Base-by-base conservation (phyloP, 2,888 invertebrate genomes). In the Leptopilina myrica region DNA sequence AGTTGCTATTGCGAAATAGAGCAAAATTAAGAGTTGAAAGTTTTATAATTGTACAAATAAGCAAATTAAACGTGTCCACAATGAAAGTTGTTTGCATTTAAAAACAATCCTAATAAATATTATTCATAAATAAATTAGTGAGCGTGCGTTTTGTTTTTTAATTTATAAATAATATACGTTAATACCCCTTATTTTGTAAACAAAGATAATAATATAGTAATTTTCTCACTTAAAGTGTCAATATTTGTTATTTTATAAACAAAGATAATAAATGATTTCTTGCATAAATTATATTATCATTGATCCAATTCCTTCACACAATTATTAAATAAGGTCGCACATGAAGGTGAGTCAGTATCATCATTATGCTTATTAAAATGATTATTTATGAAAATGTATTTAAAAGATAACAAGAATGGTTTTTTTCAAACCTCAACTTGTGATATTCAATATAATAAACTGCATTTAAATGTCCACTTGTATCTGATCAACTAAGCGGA, bases 1-100 rank as follows among this genome's bases (percentile, higher is more conserved):
- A 62, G 62, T 20, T 20, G 46, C 2, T 12, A 46, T 67, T 67
- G 7, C 46, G 67, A 49, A 67, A 67, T 11, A 20, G 49, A 11
- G 14, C 5, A 49, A 67, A 67, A 49, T 49, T 0, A 49, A 67
- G 46, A 67, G 46, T 49, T 67, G 20, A 11, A 49, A 12, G 46
- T 49, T 67, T 67, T 67, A 67, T 67, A 49, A 49, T 20, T 20
- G 46, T 43, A 7, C 12, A 20, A 67, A 49, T 20, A 65, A n/a
- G 33, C n/a, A 40, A 65, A 6, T 67, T 67, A 67, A 67, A 49
- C 49, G 49, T 67, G 49, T 49, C 49, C 67, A 67, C 46, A 15
- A 49, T 11, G 67, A 67, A 67, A 49, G 49, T 67, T 67, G 67
- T 67, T 67, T 20, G 26, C 12, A 49, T 15, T 20, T 67, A 67